phyloP scores from a whole-genome alignment of 2,797 vertebrate species.

The Adrianichthys oophorus region DNA sequence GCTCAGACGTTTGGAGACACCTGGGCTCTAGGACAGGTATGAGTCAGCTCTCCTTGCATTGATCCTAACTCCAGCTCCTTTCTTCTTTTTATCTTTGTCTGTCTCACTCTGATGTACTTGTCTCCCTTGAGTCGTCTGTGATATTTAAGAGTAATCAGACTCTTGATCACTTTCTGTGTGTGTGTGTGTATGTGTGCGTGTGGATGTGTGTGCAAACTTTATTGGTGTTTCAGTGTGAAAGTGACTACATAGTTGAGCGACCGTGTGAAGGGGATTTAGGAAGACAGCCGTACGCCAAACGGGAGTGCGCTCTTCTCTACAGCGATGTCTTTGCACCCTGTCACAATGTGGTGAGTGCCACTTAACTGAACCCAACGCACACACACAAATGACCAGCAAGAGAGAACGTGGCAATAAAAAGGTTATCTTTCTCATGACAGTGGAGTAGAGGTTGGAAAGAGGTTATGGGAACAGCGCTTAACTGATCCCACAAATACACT shows the following conservation, averaged over 20 bases:
- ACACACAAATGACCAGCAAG: slow-evolving; percentile 8
- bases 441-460: slow-evolving; percentile 25
- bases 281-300: slow-evolving; percentile 97
- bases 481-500: slow-evolving; percentile 33
- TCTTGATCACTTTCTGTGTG: slow-evolving; percentile 73
- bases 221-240: slow-evolving; percentile 86
- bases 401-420: slow-evolving; percentile 29
- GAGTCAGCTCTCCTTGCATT: slow-evolving; percentile 23
- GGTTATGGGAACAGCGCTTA: slow-evolving; percentile 47
- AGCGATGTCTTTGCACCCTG: slow-evolving; percentile 95
- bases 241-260: slow-evolving; percentile 84
- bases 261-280: slow-evolving; percentile 94
- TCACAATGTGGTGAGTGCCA: slow-evolving; percentile 91
- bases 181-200: slow-evolving; percentile 82
- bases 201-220: slow-evolving; percentile 65
- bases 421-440: slow-evolving; percentile 28
- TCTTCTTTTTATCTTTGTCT: slow-evolving; percentile 39
- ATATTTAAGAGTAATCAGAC: slow-evolving; percentile 76
- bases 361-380: slow-evolving; percentile 22
- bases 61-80: slow-evolving; percentile 21
- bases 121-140: slow-evolving; percentile 56
- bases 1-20: slow-evolving; percentile 96
- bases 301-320: slow-evolving; percentile 94
- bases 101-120: slow-evolving; percentile 31
- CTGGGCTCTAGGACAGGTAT: slow-evolving; percentile 95